These are phyloP conservation scores for Fundulus diaphanus DNA, from an alignment of 2,797 vertebrate genomes.

Conservation along the genomic window DNA sequence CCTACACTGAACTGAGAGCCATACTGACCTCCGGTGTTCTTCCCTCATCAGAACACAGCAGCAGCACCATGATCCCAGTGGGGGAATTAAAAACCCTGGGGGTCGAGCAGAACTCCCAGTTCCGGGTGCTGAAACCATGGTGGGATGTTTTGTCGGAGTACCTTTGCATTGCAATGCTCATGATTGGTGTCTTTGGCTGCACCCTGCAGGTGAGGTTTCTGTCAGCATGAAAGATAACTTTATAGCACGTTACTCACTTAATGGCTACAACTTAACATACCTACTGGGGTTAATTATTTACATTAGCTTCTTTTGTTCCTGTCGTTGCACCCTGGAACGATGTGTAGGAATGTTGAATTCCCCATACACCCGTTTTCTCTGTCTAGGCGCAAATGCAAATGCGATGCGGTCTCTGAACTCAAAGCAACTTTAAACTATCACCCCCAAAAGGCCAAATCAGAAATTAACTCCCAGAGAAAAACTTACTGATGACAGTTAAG, in stretches of 20 bases:
- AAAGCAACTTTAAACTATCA: no score
- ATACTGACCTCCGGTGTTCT: conserved; percentile 4
- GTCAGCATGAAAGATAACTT: background rate
- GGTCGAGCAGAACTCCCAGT: conserved; percentile 84
- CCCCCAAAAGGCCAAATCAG: no score
- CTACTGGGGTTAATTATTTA: background rate
- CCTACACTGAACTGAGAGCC: background rate
- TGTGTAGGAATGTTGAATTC: background rate
- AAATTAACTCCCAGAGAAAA: no score
- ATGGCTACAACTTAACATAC: background rate
- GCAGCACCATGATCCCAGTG: conserved; percentile 89
- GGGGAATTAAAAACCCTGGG: conserved; percentile 88
- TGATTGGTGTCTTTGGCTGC: conserved; percentile 94
- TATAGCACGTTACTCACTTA: background rate
- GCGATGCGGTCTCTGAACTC: background rate
- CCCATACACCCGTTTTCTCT: background rate
- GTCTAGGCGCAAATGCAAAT: background rate
- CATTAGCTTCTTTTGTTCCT: background rate
- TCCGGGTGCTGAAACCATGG: conserved; percentile 92
- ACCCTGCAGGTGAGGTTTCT: conserved; percentile 86
- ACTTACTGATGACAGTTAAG: no score
- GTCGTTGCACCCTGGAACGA: background rate
- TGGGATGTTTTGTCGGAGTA: conserved; percentile 95
- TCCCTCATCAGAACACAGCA: conserved; percentile 43
- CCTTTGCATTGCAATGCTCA: conserved; percentile 90